Base-by-base conservation (phyloP, 1,140 invertebrate species). In the Rhagoletis pomonella region DNA sequence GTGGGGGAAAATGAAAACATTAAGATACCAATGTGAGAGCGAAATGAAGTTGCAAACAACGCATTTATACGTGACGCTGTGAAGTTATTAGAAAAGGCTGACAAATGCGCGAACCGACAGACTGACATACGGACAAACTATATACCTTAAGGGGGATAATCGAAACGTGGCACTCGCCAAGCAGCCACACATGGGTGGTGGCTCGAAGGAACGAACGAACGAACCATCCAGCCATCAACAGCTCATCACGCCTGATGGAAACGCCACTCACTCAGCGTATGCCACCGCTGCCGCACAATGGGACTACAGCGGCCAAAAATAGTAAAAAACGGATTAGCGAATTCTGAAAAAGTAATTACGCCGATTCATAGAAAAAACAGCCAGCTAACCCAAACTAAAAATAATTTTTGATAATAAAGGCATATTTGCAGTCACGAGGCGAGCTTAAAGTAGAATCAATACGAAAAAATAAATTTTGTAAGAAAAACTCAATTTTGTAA, bases 41-140 rank as follows among this genome's bases (percentile, higher is more conserved):
- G 90, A 90, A 91, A 91, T 91, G 91, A 91, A 91, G 90, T 91
- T 91, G 91, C 90, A 91, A 91, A 91, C 91, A 91, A 91, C 91
- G 91, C 91, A 91, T 91, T 91, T 91, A 91, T 91, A 91, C 91
- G 91, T 91, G 91, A 91, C 90, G 90, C 90, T 91, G 90, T 88
- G 91, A 87, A 91, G 90, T 89, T 91, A 91, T 91, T 91, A 91
- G 91, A 91, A 91, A 91, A 91, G 89, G 90, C 90, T 0, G 47
- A 81, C 50, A 81, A 58, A 29, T 29, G 73, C 73, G 44, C 73
- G 55, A 81, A 55, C 17, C 73, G 47, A 29, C 42, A 17, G 42
- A 55, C 5, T n/a, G 44, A 7, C 47, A 62, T 58, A 29, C 29
- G 29, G 47, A 29, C 29, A 29, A 29, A 29, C 29, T 29, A 29